Evolutionary conservation across 2,113 vertebrate genomes (phyloP).

Genomic region (Hypanus sabinus): DNA sequence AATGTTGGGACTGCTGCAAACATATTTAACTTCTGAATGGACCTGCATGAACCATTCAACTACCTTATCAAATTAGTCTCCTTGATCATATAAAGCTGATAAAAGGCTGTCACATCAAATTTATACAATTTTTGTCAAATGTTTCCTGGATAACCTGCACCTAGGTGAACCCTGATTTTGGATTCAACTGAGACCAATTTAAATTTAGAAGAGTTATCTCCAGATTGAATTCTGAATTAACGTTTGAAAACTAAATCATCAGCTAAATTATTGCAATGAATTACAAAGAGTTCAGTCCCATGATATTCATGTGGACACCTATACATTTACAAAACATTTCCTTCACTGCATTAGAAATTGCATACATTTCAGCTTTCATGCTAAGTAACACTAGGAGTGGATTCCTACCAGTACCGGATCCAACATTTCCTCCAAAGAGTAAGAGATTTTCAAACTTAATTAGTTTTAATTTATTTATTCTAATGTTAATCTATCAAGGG

Average conservation of each 20-base stretch:
- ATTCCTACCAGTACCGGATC: neutral
- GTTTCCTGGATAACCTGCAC: neutral
- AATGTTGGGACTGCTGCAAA: neutral
- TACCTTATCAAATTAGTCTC: neutral
- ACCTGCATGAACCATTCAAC: neutral
- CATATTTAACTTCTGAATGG: too few species aligned
- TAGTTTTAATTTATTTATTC: neutral
- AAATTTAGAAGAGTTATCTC: neutral
- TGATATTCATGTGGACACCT: neutral
- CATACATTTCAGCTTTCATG: neutral
- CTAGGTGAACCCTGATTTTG: neutral
- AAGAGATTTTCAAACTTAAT: neutral
- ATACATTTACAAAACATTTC: neutral
- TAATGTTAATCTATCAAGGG: neutral
- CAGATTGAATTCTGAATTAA: neutral
- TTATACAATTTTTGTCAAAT: neutral
- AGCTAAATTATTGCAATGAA: neutral
- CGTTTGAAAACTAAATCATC: neutral
- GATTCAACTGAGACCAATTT: neutral
- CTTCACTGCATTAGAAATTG: neutral
- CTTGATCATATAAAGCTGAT: neutral
- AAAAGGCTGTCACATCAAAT: neutral
- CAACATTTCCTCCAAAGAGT: neutral
- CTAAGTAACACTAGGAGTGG: too few species aligned
- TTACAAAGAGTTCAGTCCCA: neutral